Conservation (phyloP, 2,113 vertebrate genomes). For the Aphelocoma coerulescens region DNA sequence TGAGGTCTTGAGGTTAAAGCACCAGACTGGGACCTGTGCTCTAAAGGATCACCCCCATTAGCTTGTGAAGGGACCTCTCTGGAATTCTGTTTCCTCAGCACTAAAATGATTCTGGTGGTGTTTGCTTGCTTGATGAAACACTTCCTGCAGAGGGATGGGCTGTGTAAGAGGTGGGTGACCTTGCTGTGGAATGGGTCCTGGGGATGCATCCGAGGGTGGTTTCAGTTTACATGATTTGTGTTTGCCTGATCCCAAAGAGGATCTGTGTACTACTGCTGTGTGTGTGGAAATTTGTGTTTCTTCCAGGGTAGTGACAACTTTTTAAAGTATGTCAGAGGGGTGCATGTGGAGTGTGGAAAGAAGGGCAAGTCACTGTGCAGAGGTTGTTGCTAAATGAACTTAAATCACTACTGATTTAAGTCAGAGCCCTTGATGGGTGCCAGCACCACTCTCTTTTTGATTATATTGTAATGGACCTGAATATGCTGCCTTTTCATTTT, state of each 20-base stretch:
- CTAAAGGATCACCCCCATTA: not conserved
- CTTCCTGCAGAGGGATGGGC: not conserved
- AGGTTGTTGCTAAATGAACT: not conserved
- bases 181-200: not conserved
- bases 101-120: not conserved
- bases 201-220: fast-evolving
- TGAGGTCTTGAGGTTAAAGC: not conserved
- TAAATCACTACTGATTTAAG: too few relatives aligned
- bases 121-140: not conserved
- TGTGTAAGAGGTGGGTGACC: not conserved
- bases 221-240: not conserved
- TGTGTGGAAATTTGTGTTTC: not conserved
- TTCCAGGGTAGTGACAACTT: not conserved
- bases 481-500: too few relatives aligned
- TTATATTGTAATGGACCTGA: too few relatives aligned
- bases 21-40: not conserved
- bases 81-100: not conserved
- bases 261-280: not conserved
- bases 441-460: too few relatives aligned
- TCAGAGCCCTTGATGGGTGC: too few relatives aligned
- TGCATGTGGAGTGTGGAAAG: not conserved
- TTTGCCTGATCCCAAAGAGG: not conserved
- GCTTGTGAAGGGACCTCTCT: not conserved
- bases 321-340: not conserved
- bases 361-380: not conserved